These are phyloP conservation scores for Darevskia nairensis DNA, from an alignment of 2,797 vertebrate genomes.

Conservation along the genomic window DNA sequence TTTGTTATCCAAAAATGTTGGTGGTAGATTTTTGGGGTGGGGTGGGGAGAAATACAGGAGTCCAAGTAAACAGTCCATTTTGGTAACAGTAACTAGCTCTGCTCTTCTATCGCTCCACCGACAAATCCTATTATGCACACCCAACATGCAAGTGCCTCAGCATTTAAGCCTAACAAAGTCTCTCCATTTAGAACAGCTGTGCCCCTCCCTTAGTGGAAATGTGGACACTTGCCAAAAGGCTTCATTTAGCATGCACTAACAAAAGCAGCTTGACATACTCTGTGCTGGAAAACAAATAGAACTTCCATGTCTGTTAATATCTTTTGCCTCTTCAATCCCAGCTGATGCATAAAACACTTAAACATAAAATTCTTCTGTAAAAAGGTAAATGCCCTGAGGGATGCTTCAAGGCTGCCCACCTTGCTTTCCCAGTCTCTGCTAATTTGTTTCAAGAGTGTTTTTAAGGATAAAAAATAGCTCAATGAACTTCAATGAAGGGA, in stretches of 20 bases:
- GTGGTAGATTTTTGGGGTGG: background rate
- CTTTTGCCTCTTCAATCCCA: background rate
- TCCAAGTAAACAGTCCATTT: background rate
- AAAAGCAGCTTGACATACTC: background rate
- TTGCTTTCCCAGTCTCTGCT: constrained; percentile 4
- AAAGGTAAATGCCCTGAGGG: background rate
- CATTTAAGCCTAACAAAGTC: background rate
- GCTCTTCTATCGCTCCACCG: background rate
- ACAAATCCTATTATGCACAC: background rate
- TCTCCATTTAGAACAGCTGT: background rate
- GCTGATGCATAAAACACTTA: background rate
- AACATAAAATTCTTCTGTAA: background rate
- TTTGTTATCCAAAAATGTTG: background rate
- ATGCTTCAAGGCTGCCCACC: background rate
- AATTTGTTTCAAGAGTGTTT: constrained; percentile 22
- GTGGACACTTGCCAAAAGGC: background rate
- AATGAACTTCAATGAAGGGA: constrained; percentile 12
- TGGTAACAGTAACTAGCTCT: background rate
- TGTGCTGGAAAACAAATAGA: background rate
- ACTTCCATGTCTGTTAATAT: background rate
- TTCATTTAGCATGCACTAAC: background rate
- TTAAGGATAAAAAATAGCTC: background rate
- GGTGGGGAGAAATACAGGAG: background rate
- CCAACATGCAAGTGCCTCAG: background rate
- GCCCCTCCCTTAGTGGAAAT: background rate